phyloP scores from a whole-genome alignment of 1,140 invertebrate species.

The Drosophila neocordata region DNA sequence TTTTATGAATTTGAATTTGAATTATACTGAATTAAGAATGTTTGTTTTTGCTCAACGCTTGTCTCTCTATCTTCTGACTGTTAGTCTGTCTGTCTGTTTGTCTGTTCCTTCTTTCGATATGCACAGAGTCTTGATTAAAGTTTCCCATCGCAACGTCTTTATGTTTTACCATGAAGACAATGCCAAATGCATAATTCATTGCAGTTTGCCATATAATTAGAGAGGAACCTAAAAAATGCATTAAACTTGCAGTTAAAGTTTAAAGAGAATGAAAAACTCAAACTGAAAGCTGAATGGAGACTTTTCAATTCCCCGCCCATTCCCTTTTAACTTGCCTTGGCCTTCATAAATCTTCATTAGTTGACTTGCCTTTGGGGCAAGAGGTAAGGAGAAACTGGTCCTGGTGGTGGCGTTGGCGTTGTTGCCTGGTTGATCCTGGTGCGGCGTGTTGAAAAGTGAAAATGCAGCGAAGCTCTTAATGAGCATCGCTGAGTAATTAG shows the following conservation, averaged over 20 bases:
- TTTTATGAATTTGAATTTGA: slow-evolving; percentile 72
- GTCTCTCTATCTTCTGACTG: slow-evolving; percentile 13
- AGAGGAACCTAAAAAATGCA: slow-evolving; percentile 67
- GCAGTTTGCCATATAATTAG: slow-evolving; percentile 75
- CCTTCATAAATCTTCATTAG: slow-evolving; percentile 79
- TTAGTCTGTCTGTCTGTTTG: slow-evolving; percentile 16
- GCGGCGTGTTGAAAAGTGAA: slow-evolving; percentile 78
- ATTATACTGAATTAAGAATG: slow-evolving; percentile 76
- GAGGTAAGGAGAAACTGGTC: too few relatives aligned
- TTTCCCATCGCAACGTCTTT: slow-evolving; percentile 41
- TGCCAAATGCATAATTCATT: slow-evolving; percentile 77
- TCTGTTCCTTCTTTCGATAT: slow-evolving; percentile 62
- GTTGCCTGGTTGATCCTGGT: slow-evolving; percentile 35
- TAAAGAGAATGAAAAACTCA: slow-evolving; percentile 27
- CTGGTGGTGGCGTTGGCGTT: neutral
- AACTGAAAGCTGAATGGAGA: neutral
- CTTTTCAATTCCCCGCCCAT: slow-evolving; percentile 28
- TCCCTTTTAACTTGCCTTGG: slow-evolving; percentile 42
- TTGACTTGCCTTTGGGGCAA: slow-evolving; percentile 4
- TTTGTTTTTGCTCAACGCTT: slow-evolving; percentile 44
- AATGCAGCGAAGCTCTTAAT: slow-evolving; percentile 74
- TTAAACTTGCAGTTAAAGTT: slow-evolving; percentile 55
- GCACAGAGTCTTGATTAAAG: slow-evolving; percentile 77
- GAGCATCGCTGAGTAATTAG: slow-evolving; percentile 78
- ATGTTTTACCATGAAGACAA: slow-evolving; percentile 55